Percentiles rank a stretch among this genome's conserved stretches.
Evolutionary conservation across 2,888 invertebrate species (phyloP).

Genomic region (Tanytarsus gracilentus): DNA sequence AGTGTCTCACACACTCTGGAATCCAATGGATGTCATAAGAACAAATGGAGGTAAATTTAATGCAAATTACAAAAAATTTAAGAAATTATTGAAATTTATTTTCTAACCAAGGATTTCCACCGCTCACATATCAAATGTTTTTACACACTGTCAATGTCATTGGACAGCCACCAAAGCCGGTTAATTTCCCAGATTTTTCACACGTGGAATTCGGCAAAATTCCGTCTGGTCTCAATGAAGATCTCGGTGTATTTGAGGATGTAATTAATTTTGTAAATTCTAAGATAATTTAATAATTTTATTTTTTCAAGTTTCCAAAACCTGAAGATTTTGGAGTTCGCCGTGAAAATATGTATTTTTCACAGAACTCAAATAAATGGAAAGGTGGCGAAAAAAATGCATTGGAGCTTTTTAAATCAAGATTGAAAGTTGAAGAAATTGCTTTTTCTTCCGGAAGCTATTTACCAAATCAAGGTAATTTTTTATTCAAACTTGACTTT

Average conservation of each 20-base stretch:
- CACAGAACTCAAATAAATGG: constrained; percentile 51
- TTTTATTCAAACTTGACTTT: too few species aligned
- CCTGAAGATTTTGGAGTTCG: constrained; percentile 51
- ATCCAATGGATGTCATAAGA: constrained; percentile 53
- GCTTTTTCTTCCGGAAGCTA: constrained; percentile 50
- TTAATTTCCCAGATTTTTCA: constrained; percentile 42
- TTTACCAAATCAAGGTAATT: constrained; percentile 62
- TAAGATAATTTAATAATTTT: neutral
- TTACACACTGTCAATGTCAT: constrained; percentile 55
- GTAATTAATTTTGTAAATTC: neutral
- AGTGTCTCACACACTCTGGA: constrained; percentile 64
- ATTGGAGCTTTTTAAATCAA: constrained; percentile 48
- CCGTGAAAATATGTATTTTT: constrained; percentile 42
- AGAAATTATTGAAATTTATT: neutral
- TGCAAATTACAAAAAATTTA: neutral
- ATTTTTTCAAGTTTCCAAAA: constrained; percentile 43
- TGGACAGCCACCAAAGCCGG: constrained; percentile 53
- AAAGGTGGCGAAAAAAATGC: constrained; percentile 59
- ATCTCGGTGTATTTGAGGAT: constrained; percentile 45
- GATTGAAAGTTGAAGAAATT: constrained; percentile 50
- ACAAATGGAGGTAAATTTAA: constrained; percentile 51
- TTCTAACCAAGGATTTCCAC: neutral
- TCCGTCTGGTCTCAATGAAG: constrained; percentile 43
- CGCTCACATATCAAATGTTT: constrained; percentile 30
- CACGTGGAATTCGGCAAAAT: constrained; percentile 46